These are phyloP conservation scores for Drosophila ananassae DNA, from an alignment of 1,140 invertebrate species.

Conservation along the genomic window DNA sequence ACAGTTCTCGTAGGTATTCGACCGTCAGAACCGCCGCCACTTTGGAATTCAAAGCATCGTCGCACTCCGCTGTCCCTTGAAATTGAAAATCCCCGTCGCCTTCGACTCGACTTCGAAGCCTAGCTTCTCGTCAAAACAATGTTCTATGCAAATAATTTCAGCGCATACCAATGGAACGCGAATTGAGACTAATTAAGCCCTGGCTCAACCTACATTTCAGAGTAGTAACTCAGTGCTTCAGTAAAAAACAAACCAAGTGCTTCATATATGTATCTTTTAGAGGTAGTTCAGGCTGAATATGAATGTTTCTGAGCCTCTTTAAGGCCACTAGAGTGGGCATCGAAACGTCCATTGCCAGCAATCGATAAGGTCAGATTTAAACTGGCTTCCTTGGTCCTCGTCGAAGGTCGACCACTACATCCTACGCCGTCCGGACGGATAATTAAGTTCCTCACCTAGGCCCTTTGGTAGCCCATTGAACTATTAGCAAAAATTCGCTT, in stretches of 20 bases:
- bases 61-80: slow-evolving; percentile 22
- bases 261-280: too few species aligned
- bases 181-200: slow-evolving; percentile 62
- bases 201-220: not conserved
- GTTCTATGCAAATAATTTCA: slow-evolving; percentile 74
- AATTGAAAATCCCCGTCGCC: slow-evolving; percentile 48
- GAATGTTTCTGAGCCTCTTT: not conserved
- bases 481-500: slow-evolving; percentile 1
- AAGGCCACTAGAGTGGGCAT: not conserved
- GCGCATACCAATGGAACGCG: slow-evolving; percentile 51
- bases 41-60: slow-evolving; percentile 58
- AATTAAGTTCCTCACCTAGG: slow-evolving; percentile 29
- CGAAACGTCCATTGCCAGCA: not conserved
- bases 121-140: slow-evolving; percentile 17
- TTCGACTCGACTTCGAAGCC: not conserved
- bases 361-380: slow-evolving; percentile 14
- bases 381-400: not conserved
- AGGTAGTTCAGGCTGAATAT: too few species aligned
- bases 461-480: too few species aligned
- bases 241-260: too few species aligned
- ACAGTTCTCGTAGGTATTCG: slow-evolving; percentile 49
- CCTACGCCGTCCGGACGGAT: slow-evolving; percentile 22
- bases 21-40: not conserved
- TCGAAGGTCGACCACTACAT: slow-evolving; percentile 3
- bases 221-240: not conserved